Evolutionary conservation across 2,888 invertebrate species (phyloP).

Genomic region (Thumatha senex): DNA sequence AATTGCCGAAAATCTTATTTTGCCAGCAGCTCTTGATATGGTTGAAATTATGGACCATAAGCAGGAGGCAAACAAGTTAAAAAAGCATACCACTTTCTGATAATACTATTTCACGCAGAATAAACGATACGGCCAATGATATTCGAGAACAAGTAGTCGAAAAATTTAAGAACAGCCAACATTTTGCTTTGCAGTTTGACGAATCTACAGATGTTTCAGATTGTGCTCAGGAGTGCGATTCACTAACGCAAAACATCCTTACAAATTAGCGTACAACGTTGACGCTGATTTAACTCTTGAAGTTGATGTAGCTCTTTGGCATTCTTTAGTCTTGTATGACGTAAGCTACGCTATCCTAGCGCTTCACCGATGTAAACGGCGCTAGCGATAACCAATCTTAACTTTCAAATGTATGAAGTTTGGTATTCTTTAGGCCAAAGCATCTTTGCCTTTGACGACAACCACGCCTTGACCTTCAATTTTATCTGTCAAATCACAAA

Average conservation of each 20-base stretch:
- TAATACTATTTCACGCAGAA: constrained; percentile 27
- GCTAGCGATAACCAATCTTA: no score
- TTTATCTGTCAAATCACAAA: no score
- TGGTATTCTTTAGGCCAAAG: no score
- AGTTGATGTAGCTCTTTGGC: constrained; percentile 20
- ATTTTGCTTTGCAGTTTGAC: constrained; percentile 40
- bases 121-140: constrained; percentile 35
- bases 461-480: no score
- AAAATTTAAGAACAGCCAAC: constrained; percentile 21
- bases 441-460: no score
- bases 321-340: no score
- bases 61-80: constrained; percentile 20
- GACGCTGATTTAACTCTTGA: no score
- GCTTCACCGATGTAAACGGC: no score
- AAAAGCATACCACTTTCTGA: constrained; percentile 25
- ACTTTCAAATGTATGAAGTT: no score
- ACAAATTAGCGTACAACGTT: no score
- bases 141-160: constrained; percentile 23
- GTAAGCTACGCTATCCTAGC: no score
- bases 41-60: constrained; percentile 4
- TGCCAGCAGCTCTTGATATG: neutral
- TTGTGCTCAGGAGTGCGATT: constrained; percentile 38
- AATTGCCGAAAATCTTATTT: constrained; percentile 14
- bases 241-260: no score
- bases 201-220: constrained; percentile 38